Percentiles rank a stretch among this genome's conserved stretches.
These are phyloP conservation scores for Bicyclus anynana DNA, from an alignment of 1,140 invertebrate species.

Conservation along the genomic window DNA sequence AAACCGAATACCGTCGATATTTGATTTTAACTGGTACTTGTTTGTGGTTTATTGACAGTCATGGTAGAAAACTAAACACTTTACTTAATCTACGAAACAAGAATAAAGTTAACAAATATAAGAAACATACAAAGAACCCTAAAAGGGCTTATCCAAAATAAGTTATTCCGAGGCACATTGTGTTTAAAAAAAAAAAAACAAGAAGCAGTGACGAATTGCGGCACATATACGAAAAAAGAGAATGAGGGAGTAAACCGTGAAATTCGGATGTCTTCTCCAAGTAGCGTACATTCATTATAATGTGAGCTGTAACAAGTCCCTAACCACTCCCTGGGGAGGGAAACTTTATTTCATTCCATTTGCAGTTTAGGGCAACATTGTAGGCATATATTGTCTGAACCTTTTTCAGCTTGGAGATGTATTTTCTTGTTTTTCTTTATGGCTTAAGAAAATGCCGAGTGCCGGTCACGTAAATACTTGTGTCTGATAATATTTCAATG, in stretches of 20 bases:
- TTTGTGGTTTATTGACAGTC: too few relatives aligned
- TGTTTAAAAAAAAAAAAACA: not conserved
- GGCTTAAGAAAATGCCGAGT: not conserved
- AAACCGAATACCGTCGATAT: too few relatives aligned
- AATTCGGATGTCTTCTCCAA: not conserved
- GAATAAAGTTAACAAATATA: too few relatives aligned
- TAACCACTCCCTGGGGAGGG: not conserved
- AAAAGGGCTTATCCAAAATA: not conserved
- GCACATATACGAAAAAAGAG: not conserved
- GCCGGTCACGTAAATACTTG: not conserved
- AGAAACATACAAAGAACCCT: too few relatives aligned
- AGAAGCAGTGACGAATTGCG: not conserved
- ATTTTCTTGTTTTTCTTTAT: not conserved
- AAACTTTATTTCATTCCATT: slow-evolving; percentile 18
- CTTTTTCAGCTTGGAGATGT: not conserved
- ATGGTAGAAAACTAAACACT: too few relatives aligned
- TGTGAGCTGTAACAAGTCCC: not conserved
- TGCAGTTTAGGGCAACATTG: slow-evolving; percentile 8
- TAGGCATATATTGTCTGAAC: slow-evolving; percentile 3
- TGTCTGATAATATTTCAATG: too few relatives aligned
- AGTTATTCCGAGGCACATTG: not conserved
- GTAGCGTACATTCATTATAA: not conserved
- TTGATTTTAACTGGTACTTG: too few relatives aligned
- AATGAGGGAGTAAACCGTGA: not conserved
- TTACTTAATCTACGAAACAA: too few relatives aligned